phyloP scores from a whole-genome alignment of 2,888 invertebrate genomes.

The Chloroclysta siterata region DNA sequence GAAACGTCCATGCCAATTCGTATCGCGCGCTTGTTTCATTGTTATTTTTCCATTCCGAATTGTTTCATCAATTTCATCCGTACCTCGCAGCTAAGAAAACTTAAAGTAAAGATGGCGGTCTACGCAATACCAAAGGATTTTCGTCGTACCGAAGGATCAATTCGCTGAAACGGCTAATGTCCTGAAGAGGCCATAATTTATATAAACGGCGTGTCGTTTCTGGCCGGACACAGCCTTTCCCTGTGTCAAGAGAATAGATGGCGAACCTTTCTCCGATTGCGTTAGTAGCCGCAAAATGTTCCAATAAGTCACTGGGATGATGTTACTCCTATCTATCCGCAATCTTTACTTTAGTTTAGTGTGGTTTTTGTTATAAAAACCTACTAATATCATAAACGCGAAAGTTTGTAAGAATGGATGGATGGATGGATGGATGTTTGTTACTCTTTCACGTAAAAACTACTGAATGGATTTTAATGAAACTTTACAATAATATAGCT shows the following conservation, averaged over 20 bases:
- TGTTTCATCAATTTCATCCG: constrained; percentile 2
- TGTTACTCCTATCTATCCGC: constrained; percentile 14
- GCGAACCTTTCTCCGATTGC: constrained; percentile 40
- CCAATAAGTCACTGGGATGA: constrained; percentile 39
- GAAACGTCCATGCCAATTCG: background rate
- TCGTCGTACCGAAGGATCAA: constrained; percentile 38
- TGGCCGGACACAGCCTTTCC: constrained; percentile 38
- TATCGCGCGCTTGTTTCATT: constrained; percentile 1
- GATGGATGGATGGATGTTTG: too few relatives aligned
- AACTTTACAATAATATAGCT: too few relatives aligned
- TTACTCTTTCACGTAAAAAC: too few relatives aligned
- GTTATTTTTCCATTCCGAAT: constrained; percentile 11
- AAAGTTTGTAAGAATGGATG: too few relatives aligned
- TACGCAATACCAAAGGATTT: constrained; percentile 29
- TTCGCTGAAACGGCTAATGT: constrained; percentile 46
- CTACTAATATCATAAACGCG: too few relatives aligned
- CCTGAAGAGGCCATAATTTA: constrained; percentile 46
- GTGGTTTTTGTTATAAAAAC: constrained; percentile 1
- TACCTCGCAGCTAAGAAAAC: constrained; percentile 6
- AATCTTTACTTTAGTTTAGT: constrained; percentile 14
- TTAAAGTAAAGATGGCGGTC: constrained; percentile 9
- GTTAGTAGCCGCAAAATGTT: constrained; percentile 37
- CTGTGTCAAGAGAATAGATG: constrained; percentile 40
- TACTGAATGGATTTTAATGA: too few relatives aligned
- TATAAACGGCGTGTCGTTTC: constrained; percentile 42